Conservation (phyloP, 1,140 invertebrate genomes). For the Protaetia brevitarsis region DNA sequence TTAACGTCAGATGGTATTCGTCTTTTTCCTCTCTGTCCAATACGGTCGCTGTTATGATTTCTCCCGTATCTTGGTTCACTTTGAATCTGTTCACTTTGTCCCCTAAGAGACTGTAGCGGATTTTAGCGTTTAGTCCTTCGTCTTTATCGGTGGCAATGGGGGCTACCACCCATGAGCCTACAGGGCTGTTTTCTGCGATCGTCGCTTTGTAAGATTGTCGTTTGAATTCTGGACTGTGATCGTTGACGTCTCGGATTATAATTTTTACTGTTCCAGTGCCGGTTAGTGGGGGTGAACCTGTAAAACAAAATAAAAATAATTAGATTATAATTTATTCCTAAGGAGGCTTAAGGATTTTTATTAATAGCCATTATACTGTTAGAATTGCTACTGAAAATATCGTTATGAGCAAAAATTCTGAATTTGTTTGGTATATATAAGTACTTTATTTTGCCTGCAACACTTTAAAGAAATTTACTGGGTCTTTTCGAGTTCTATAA, state of each 20-base stretch:
- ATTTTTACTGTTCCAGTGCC: slow-evolving; percentile 84
- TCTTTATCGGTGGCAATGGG: slow-evolving; percentile 78
- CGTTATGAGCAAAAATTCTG: too few relatives aligned
- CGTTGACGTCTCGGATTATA: slow-evolving; percentile 89
- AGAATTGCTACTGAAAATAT: too few relatives aligned
- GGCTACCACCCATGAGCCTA: slow-evolving; percentile 68
- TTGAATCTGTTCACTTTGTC: slow-evolving; percentile 73
- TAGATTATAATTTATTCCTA: too few relatives aligned
- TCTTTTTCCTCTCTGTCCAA: slow-evolving; percentile 78
- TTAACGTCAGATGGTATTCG: slow-evolving; percentile 75
- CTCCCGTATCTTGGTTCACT: slow-evolving; percentile 71
- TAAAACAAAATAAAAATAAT: slow-evolving; percentile 43
- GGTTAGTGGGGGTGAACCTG: slow-evolving; percentile 84
- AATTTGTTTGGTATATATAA: too few relatives aligned
- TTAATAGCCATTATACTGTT: too few relatives aligned
- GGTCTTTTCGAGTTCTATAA: too few relatives aligned
- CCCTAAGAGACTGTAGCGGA: slow-evolving; percentile 78
- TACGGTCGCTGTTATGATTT: slow-evolving; percentile 66
- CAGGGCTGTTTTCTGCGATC: slow-evolving; percentile 73
- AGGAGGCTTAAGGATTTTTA: too few relatives aligned
- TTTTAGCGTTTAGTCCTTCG: slow-evolving; percentile 77
- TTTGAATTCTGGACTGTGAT: slow-evolving; percentile 83
- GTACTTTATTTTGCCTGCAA: too few relatives aligned
- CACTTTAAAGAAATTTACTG: too few relatives aligned
- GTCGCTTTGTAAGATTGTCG: slow-evolving; percentile 72